phyloP scores from a whole-genome alignment of 2,888 invertebrate genomes.

The Drosophila falleni region DNA sequence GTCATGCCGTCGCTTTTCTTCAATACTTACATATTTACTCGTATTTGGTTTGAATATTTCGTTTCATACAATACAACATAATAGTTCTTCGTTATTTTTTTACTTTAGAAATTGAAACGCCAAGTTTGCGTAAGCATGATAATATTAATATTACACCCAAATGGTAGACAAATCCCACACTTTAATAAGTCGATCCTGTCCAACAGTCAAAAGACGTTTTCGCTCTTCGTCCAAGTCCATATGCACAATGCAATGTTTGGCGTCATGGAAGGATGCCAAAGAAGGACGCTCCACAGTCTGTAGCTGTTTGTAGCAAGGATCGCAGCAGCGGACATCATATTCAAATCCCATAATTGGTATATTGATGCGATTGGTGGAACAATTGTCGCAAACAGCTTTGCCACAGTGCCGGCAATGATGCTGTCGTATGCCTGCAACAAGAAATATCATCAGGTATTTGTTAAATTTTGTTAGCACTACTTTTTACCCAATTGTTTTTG shows the following conservation, averaged over 20 bases:
- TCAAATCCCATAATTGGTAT: slow-evolving; percentile 99
- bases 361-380: slow-evolving; percentile 94
- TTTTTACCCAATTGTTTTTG: slow-evolving; percentile 91
- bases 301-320: slow-evolving; percentile 93
- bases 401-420: slow-evolving; percentile 98
- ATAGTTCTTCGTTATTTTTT: slow-evolving; percentile 8
- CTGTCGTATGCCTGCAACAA: slow-evolving; percentile 89
- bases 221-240: slow-evolving; percentile 96
- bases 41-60: slow-evolving; percentile 51
- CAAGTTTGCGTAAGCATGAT: slow-evolving; percentile 5
- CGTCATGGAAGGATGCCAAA: slow-evolving; percentile 97
- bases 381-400: slow-evolving; percentile 96
- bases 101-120: slow-evolving; percentile 32
- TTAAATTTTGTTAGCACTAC: neutral
- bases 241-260: slow-evolving; percentile 95
- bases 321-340: slow-evolving; percentile 98
- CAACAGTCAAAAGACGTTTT: slow-evolving; percentile 95
- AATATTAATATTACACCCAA: slow-evolving; percentile 75
- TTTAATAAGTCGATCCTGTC: slow-evolving; percentile 97
- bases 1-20: slow-evolving; percentile 14
- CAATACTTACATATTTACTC: slow-evolving; percentile 49
- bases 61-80: slow-evolving; percentile 49
- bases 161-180: slow-evolving; percentile 94
- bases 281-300: slow-evolving; percentile 96
- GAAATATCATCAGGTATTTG: neutral